Evolutionary conservation across 2,888 invertebrate species (phyloP), one percentile per base, ranked within the genome.

Genomic region (Dermolepida albohirtum): DNA sequence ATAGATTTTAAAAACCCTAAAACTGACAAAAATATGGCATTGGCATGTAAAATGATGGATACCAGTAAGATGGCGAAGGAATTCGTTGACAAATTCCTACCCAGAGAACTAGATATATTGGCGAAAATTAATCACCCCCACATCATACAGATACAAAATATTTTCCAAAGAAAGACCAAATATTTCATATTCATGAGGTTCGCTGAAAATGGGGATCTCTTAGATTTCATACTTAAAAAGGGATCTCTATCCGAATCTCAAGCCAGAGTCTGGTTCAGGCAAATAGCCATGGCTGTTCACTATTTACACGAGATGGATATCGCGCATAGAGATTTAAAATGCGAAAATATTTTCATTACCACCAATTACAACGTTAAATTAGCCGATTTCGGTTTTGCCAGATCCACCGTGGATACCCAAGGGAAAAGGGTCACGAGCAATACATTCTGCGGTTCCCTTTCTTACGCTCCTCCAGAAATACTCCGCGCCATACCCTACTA

Each of bases 381-480:
- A 65, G 92, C 93, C 0, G 95, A 95, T 84, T 95, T 95, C 78
- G 95, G 95, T 14, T 94, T 94, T 79, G 90, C 93, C 0, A 86
- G 89, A 22, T 86, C 83, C 71, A 82, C 84, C 22, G 77, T 83
- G n/a, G 86, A 84, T 70, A 69, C 68, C 16, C 74, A 80, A 50
- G 80, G 83, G 1, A 77, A 74, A 63, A 70, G 79, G 51, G 79
- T 90, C 7, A 78, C 90, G 54, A 94, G 94, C 74, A 89, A 90
- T 76, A 95, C 95, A 0, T 95, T 92, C 78, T 95, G 95, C 77
- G 95, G 95, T 0, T 94, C 94, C 11, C 84, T 94, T 11, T 93
- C 94, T 5, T 96, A 96, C 80, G 94, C 93, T 0, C 92, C 95
- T 0, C 95, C 95, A 0, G 95, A 96, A 83, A 90, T 96, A 68